phyloP scores from a whole-genome alignment of 1,140 invertebrate genomes.

The Druon quercuslanigerum region DNA sequence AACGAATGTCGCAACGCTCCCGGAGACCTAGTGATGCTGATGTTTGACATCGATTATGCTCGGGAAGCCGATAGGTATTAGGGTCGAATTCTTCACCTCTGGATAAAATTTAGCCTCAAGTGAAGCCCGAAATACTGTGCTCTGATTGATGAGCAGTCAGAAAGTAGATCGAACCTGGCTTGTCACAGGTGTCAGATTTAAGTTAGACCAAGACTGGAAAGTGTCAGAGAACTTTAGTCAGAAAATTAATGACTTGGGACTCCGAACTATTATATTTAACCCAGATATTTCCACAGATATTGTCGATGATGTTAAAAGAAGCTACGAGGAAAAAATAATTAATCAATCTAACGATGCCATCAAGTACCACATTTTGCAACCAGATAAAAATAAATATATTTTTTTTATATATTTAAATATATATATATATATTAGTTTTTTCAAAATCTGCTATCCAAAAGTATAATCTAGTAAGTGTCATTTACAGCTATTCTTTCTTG shows the following conservation, averaged over 20 bases:
- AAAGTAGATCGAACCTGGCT: background rate
- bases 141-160: background rate
- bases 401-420: too few relatives aligned
- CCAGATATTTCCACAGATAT: background rate
- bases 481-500: too few relatives aligned
- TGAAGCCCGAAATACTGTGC: background rate
- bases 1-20: background rate
- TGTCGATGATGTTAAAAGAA: background rate
- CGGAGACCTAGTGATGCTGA: background rate
- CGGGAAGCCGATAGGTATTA: background rate
- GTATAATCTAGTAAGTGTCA: too few relatives aligned
- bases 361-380: too few relatives aligned
- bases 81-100: background rate
- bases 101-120: background rate
- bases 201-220: background rate
- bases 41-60: slow-evolving; percentile 1
- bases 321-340: too few relatives aligned
- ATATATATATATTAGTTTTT: too few relatives aligned
- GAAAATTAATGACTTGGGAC: background rate
- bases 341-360: too few relatives aligned
- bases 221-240: background rate
- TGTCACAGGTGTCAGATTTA: slow-evolving; percentile 11
- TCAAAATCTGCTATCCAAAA: too few relatives aligned
- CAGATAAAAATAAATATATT: too few relatives aligned
- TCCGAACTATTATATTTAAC: too few relatives aligned